Evolutionary conservation across 2,888 invertebrate species (phyloP).

Genomic region (Ametastegia equiseti): DNA sequence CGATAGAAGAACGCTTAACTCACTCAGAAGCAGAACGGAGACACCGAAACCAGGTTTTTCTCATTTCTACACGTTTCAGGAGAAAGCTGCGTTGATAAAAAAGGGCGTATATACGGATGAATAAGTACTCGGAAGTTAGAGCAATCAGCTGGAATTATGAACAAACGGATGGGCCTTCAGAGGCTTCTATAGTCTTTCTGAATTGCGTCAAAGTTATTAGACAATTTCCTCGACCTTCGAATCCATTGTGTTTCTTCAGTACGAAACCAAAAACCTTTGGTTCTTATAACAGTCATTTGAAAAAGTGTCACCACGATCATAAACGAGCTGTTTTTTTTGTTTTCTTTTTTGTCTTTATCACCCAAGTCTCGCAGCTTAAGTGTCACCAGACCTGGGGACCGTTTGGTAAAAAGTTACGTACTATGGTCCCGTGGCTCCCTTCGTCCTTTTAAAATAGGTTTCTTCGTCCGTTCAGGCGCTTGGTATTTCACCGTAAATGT

Average conservation of each 20-base stretch:
- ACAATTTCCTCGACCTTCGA: neutral
- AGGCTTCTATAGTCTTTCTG: neutral
- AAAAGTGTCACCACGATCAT: neutral
- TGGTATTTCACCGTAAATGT: conserved; percentile 24
- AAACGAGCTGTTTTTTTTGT: neutral
- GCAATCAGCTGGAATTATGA: no score
- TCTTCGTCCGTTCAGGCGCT: conserved; percentile 20
- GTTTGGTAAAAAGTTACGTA: conserved; percentile 22
- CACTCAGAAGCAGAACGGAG: neutral
- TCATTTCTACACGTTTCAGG: neutral
- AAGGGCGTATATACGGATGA: neutral
- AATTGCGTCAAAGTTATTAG: neutral
- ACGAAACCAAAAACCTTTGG: neutral
- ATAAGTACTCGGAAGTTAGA: no score
- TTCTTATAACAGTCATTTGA: neutral
- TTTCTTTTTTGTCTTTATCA: neutral
- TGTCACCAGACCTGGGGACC: conserved; percentile 1
- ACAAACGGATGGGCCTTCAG: neutral
- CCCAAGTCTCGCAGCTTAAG: neutral
- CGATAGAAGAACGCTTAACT: conserved; percentile 3
- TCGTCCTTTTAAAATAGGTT: conserved; percentile 28
- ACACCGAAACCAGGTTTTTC: conserved; percentile 8
- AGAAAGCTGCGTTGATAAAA: neutral
- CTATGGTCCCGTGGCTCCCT: neutral
- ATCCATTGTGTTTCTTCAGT: neutral